Base-by-base conservation (phyloP, 2,888 invertebrate species). In the Cataglyphis altisquamis region DNA sequence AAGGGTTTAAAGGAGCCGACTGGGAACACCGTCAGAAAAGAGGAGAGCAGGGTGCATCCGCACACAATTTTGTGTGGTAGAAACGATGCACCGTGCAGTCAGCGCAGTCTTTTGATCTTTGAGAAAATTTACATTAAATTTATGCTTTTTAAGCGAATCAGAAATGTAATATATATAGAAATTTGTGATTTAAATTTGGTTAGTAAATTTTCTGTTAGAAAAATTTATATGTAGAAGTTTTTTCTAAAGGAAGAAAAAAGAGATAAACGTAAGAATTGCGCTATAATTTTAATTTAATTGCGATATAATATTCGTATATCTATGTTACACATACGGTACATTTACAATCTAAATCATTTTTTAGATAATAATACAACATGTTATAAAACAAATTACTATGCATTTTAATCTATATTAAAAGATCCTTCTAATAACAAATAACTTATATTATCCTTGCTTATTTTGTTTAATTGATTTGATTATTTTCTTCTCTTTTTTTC, bases 21-120 rank as follows among this genome's bases (percentile, higher is more conserved):
- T 85, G 72, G 75, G 80, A 83, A 86, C 70, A 75, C 74, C 85
- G 45, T 80, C 85, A 83, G 83, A 41, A 60, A 62, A 21, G 62
- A 68, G 68, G 68, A 25, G 39, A 68, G 25, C 78, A 62, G 68
- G 68, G 36, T 78, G 77, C 77, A 62, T 66, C 66, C 74, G 68
- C 25, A 52, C 48, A 52, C 48, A 83, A 48, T 83, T 83, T 82
- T 74, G 52, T 52, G 52, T 60, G 36, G 29, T 60, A 67, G 45
- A 21, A 78, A 60, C 70, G 70, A 70, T 70, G 70, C 78, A 78
- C n/a, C 41, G n/a, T 12, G 21, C 68, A 60, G 41, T 45, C 60
- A 45, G 32, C 78, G 39, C n/a, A n/a, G 39, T 57, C 39, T 32
- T 80, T 80, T 80, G 78, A 80, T 60, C 78, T 70, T 80, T 39